A percentile compares a stretch with the other conserved stretches of the same genome.
Evolutionary conservation across 2,113 vertebrate species (phyloP).

Genomic region (Zosterops borbonicus): DNA sequence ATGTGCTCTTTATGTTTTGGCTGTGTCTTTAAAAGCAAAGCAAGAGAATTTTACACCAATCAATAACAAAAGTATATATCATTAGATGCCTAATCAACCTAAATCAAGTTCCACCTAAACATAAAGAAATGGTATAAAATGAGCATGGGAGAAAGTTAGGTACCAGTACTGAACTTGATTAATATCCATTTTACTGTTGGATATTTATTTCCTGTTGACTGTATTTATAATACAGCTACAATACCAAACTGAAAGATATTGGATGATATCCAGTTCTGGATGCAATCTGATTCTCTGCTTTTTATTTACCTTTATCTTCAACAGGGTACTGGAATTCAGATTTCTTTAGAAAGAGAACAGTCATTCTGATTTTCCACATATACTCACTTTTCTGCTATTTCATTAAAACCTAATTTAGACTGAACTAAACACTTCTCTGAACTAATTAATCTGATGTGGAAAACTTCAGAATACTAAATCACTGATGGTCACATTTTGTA

Average conservation of each 20-base stretch:
- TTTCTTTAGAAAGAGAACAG: background rate
- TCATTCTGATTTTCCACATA: background rate
- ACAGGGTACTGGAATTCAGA: background rate
- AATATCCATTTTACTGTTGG: background rate
- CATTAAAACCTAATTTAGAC: conserved; percentile 20
- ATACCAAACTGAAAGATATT: background rate
- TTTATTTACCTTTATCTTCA: background rate
- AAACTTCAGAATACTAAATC: background rate
- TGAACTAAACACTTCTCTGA: conserved; percentile 1
- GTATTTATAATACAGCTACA: background rate
- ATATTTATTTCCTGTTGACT: background rate
- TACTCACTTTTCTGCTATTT: background rate
- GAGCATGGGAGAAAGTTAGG: background rate
- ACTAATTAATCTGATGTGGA: background rate
- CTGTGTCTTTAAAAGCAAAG: background rate
- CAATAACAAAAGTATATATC: background rate
- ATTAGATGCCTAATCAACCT: background rate
- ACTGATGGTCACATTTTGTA: background rate
- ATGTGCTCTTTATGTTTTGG: background rate
- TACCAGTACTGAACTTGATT: background rate
- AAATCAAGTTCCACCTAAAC: background rate
- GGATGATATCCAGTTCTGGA: background rate
- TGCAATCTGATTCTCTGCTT: background rate
- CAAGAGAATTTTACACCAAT: rapidly evolving
- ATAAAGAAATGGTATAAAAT: background rate